Conservation (phyloP, 2,113 vertebrate species). For the Hipposideros armiger region DNA sequence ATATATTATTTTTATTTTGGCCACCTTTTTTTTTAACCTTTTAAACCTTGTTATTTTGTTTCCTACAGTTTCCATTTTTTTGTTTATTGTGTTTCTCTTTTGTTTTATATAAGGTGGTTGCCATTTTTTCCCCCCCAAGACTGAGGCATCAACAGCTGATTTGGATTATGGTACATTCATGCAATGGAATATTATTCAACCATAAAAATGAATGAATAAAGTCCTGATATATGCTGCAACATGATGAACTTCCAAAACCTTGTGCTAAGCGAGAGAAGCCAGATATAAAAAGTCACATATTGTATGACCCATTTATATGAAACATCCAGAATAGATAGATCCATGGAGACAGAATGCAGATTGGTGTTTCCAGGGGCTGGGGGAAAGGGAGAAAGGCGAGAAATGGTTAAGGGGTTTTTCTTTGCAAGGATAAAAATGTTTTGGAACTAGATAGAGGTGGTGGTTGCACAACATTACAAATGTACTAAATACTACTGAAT, state of each 20-base stretch:
- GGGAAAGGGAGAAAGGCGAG: neutral
- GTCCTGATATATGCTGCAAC: neutral
- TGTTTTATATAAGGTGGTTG: neutral
- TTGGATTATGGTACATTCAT: neutral
- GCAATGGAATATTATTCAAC: neutral
- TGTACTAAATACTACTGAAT: neutral
- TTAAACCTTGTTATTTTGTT: neutral
- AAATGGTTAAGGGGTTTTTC: neutral
- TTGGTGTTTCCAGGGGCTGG: neutral
- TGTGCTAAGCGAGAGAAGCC: neutral
- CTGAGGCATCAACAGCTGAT: neutral
- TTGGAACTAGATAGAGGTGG: neutral
- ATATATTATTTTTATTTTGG: neutral
- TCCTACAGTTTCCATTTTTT: neutral
- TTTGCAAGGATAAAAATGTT: neutral
- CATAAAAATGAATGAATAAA: neutral
- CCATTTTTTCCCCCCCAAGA: neutral
- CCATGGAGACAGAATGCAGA: neutral
- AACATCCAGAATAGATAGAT: neutral
- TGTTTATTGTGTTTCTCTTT: neutral
- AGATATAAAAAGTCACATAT: neutral
- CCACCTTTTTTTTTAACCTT: neutral
- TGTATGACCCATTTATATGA: neutral
- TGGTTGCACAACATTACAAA: neutral
- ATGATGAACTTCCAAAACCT: neutral